Percentiles rank a stretch among this genome's conserved stretches.
Conservation (phyloP, 2,113 vertebrate genomes). For the Pachycephala philippinensis region DNA sequence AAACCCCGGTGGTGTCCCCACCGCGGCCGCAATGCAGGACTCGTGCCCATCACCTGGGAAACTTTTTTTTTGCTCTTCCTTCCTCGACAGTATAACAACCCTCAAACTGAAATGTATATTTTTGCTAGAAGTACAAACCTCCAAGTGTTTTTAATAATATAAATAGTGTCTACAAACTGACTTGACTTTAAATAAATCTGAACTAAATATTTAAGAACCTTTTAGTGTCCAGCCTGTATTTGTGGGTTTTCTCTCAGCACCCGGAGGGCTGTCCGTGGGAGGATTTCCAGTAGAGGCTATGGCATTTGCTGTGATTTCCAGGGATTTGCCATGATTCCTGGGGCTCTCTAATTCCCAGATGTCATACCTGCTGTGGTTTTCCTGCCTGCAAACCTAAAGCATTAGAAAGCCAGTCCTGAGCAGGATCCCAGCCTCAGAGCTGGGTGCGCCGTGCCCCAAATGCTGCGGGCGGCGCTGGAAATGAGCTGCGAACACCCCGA, state of each 20-base stretch:
- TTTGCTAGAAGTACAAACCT: constrained; percentile 77
- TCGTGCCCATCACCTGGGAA: not conserved
- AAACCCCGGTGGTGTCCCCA: not conserved
- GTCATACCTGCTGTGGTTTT: not conserved
- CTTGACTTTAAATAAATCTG: constrained; percentile 75
- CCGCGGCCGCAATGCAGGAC: not conserved
- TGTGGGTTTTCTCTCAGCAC: not conserved
- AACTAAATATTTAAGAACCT: constrained; percentile 75
- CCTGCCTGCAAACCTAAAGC: not conserved
- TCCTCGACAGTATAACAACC: constrained; percentile 51
- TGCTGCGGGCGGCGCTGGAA: not conserved
- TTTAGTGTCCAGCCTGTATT: fast-evolving
- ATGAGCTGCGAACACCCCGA: not conserved
- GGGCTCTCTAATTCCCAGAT: not conserved
- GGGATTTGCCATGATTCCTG: not conserved
- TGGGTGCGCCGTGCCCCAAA: not conserved
- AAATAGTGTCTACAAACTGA: constrained; percentile 72
- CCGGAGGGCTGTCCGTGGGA: not conserved
- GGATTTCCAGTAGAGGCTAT: not conserved
- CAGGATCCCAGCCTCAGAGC: not conserved
- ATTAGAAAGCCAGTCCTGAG: not conserved
- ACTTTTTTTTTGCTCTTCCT: constrained; percentile 20
- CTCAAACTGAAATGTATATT: constrained; percentile 79
- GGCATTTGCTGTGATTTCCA: not conserved
- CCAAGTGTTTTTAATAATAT: constrained; percentile 78